Evolutionary conservation across 2,888 invertebrate genomes (phyloP), one percentile per base, ranked within the genome.

Genomic region (Nomada goodeniana): DNA sequence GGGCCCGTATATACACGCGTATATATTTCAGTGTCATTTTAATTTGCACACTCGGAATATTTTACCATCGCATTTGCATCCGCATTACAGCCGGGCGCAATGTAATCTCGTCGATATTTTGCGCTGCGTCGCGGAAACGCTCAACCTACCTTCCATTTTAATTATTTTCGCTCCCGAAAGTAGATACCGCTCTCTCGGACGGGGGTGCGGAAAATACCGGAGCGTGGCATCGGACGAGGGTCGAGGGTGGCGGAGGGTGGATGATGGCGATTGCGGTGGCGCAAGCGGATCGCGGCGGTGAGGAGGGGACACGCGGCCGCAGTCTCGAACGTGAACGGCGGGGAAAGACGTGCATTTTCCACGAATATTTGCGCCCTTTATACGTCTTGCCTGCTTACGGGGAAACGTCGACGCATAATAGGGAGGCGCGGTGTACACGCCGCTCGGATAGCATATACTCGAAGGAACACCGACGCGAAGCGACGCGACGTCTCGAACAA

Each of bases 91-190:
- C 85, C 88, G 80, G 80, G 87, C 86, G 91, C 90, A 90, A 91
- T 92, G 92, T 92, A 93, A 92, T 93, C 92, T 92, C 92, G 91
- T 93, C 93, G 92, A 93, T 93, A 92, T 93, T 93, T 93, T 88
- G 91, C 89, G 89, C 90, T 84, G 89, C 89, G 84, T 88, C 88
- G 88, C 88, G 84, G 85, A 82, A 88, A 87, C 83, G 81, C 81
- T 85, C 86, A 78, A 83, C 85, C 88, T 88, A 86, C 86, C 89
- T 90, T 92, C 90, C 91, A 91, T 92, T 92, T 92, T 91, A 92
- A 92, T 92, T 92, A 92, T 91, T 91, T 90, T 91, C 87, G 75
- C 86, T 80, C 81, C 84, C 83, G 82, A 88, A 87, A 88, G 88
- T 84, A 88, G 88, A 86, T 77, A 77, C 84, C 68, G 60, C 75